Conservation (phyloP, 2,113 vertebrate species). For the Climacteris rufus region DNA sequence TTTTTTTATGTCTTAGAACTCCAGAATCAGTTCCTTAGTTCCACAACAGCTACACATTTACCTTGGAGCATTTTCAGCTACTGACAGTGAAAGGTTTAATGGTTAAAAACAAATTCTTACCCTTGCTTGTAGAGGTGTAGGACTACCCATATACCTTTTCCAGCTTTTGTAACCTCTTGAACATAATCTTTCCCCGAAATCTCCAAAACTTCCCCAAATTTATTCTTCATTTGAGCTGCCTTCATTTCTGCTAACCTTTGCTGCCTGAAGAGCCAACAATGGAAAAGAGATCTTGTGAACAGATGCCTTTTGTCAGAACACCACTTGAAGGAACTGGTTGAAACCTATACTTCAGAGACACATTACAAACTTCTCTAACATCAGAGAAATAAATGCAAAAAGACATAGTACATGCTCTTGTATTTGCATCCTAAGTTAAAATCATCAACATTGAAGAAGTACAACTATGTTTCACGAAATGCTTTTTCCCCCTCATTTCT, state of each 20-base stretch:
- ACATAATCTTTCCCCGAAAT: constrained; percentile 95
- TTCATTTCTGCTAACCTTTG: constrained; percentile 93
- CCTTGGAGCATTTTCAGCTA: not conserved
- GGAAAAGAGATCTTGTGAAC: not conserved
- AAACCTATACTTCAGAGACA: not conserved
- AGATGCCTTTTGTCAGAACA: not conserved
- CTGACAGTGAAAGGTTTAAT: not conserved
- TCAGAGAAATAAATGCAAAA: not conserved
- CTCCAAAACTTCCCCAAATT: constrained; percentile 86
- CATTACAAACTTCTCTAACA: not conserved
- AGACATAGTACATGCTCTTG: not conserved
- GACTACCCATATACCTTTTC: constrained; percentile 89
- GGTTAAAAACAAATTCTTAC: constrained; percentile 65
- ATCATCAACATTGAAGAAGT: not conserved
- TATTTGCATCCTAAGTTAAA: not conserved
- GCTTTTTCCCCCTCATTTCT: not conserved
- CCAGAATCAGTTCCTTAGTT: not conserved
- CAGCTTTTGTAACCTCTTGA: constrained; percentile 92
- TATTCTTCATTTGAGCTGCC: constrained; percentile 83
- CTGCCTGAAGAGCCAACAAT: constrained; percentile 71
- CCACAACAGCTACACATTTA: not conserved
- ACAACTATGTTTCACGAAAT: not conserved
- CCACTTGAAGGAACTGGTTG: not conserved
- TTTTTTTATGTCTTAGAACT: not conserved
- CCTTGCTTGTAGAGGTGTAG: constrained; percentile 96